Base-by-base conservation (phyloP, 2,888 invertebrate genomes). In the Xylota segnis region DNA sequence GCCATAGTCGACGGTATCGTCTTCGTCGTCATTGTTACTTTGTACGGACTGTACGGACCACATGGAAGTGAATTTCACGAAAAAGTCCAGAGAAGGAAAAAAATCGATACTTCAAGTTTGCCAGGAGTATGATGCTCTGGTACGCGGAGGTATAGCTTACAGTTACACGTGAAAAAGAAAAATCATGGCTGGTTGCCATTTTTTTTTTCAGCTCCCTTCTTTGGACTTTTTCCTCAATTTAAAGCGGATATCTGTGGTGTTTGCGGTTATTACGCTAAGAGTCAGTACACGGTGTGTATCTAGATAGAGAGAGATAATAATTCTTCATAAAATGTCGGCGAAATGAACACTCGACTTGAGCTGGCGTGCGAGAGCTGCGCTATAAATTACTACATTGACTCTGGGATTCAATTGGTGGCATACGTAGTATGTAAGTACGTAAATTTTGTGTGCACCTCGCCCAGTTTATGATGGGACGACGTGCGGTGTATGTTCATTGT, bases 311-410 rank as follows among this genome's bases (percentile, higher is more conserved):
- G 58, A 65, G 59, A 61, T 77, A 68, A 68, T 77, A 59, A 59
- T 59, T 77, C 76, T 43, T 59, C 43, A 68, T 77, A 77, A 77
- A 77, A 58, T 59, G 76, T 59, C 50, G 76, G 50, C n/a, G 43
- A 68, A 68, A 77, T 68, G 66, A 77, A 68, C 68, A 52, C 76
- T 58, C 52, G 40, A 37, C 58, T 56, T 54, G 43, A 56, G 40
- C 52, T 16, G 43, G 27, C 34, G 52, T 45, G 16, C 45, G 70
- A 74, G 54, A 47, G 56, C 45, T 56, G 65, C 27, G 58, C 66
- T 59, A 59, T 77, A 77, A 68, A 77, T 77, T 59, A 59, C 68
- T 59, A 32, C 27, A 76, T 76, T 66, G 66, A 66, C 66, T 76
- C 18, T 18, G 16, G 68, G 59, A 68, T 50, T 68, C 50, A 77